Evolutionary conservation across 2,113 vertebrate species (phyloP).

Genomic region (Petrocephalus microphthalmus): DNA sequence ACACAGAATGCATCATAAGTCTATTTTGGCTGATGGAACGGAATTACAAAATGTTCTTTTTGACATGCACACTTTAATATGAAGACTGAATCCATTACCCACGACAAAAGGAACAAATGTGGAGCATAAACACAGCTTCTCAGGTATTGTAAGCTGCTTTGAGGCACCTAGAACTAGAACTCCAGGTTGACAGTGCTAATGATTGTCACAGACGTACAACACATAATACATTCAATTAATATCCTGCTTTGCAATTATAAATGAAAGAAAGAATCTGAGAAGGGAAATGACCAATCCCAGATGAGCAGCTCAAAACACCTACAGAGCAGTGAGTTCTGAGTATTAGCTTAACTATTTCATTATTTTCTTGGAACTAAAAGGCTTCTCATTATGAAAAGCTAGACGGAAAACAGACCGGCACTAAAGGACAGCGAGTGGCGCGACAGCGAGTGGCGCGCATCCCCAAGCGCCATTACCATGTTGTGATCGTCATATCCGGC

Average conservation of each 20-base stretch:
- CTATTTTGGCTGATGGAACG: too few species aligned
- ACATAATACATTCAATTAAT: neutral
- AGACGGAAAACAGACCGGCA: neutral
- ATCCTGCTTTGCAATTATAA: neutral
- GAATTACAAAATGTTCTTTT: too few species aligned
- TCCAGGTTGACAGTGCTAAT: too few species aligned
- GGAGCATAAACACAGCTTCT: too few species aligned
- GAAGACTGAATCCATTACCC: too few species aligned
- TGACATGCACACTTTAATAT: too few species aligned
- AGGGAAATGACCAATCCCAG: neutral
- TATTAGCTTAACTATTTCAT: neutral
- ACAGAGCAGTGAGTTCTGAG: neutral
- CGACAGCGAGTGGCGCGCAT: neutral
- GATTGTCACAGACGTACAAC: too few species aligned
- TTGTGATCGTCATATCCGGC: constrained; percentile 66
- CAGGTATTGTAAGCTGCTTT: too few species aligned
- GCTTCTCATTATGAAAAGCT: neutral
- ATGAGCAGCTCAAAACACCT: neutral
- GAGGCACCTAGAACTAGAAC: too few species aligned
- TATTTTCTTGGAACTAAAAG: neutral
- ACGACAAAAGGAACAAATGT: too few species aligned
- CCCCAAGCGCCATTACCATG: constrained; percentile 44
- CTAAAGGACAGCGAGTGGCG: neutral
- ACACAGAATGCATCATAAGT: too few species aligned
- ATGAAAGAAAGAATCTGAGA: neutral